These are phyloP conservation scores for Sparus aurata DNA, from an alignment of 2,797 vertebrate species.

Conservation along the genomic window DNA sequence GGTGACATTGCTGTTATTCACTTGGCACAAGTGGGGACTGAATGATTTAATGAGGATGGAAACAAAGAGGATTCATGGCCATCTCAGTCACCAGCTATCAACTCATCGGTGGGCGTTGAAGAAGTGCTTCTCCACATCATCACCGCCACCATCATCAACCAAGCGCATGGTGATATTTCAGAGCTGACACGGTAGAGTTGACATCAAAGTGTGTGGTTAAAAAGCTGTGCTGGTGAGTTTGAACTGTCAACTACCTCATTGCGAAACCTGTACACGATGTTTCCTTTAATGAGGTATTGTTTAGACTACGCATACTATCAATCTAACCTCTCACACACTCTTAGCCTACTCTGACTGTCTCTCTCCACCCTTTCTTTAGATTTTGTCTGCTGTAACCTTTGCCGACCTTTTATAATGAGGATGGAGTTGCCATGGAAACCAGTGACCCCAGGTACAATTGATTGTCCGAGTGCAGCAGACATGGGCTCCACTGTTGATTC, in stretches of 20 bases:
- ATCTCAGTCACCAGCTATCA: constrained; percentile 6
- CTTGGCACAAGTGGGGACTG: constrained; percentile 1
- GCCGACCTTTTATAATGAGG: constrained; percentile 55
- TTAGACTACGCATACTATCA: too few species aligned
- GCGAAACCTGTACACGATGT: not conserved
- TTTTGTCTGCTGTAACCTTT: constrained; percentile 41
- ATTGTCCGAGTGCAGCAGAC: constrained; percentile 44
- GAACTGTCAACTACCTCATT: not conserved
- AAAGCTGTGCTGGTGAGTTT: not conserved
- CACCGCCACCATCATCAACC: constrained; percentile 18
- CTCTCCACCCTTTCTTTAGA: constrained; percentile 22
- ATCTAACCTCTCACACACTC: not conserved
- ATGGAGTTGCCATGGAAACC: constrained; percentile 58
- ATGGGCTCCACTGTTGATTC: constrained; percentile 31
- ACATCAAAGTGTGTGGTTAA: not conserved
- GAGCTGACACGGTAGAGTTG: not conserved
- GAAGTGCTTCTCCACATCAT: constrained; percentile 8
- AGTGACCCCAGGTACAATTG: constrained; percentile 43
- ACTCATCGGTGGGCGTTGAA: not conserved
- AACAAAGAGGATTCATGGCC: constrained; percentile 12
- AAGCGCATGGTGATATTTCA: not conserved
- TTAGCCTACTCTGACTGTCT: not conserved
- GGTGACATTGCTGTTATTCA: not conserved
- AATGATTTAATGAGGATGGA: constrained; percentile 7
- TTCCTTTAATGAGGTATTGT: not conserved